These are phyloP conservation scores for Bellardia bayeri DNA, from an alignment of 2,888 invertebrate genomes.

Conservation along the genomic window DNA sequence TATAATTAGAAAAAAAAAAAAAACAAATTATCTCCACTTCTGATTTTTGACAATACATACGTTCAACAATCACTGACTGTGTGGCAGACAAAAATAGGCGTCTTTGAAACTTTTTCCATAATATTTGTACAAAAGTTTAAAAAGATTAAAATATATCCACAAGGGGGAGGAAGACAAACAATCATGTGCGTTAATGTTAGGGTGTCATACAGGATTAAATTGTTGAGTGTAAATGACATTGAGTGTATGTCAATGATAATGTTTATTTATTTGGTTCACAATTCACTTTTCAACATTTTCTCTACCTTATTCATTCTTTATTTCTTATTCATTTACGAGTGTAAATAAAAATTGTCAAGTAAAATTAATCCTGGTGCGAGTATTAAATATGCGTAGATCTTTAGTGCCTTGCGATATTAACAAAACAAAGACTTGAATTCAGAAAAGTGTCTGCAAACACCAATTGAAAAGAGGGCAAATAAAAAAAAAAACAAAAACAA, in stretches of 20 bases:
- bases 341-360: background rate
- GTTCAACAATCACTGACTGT: slow-evolving; percentile 25
- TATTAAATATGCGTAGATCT: background rate
- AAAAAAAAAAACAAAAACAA: background rate
- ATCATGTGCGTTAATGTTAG: slow-evolving; percentile 11
- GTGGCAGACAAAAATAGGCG: slow-evolving; percentile 36
- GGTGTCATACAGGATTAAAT: slow-evolving; percentile 51
- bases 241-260: slow-evolving; percentile 72
- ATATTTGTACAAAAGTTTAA: slow-evolving; percentile 23
- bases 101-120: slow-evolving; percentile 15
- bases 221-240: slow-evolving; percentile 70
- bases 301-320: background rate
- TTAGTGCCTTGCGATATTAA: slow-evolving; percentile 21
- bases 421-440: slow-evolving; percentile 31
- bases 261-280: slow-evolving; percentile 28
- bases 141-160: background rate
- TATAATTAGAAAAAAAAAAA: slow-evolving; percentile 1
- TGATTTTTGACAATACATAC: slow-evolving; percentile 42
- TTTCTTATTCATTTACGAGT: background rate
- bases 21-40: slow-evolving; percentile 50
- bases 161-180: background rate
- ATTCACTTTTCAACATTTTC: slow-evolving; percentile 1
- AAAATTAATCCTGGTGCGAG: background rate
- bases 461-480: slow-evolving; percentile 9
- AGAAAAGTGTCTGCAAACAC: slow-evolving; percentile 56